A percentile compares a stretch with the other conserved stretches of the same genome.
Evolutionary conservation across 2,888 invertebrate species (phyloP).

Genomic region (Pecten maximus): DNA sequence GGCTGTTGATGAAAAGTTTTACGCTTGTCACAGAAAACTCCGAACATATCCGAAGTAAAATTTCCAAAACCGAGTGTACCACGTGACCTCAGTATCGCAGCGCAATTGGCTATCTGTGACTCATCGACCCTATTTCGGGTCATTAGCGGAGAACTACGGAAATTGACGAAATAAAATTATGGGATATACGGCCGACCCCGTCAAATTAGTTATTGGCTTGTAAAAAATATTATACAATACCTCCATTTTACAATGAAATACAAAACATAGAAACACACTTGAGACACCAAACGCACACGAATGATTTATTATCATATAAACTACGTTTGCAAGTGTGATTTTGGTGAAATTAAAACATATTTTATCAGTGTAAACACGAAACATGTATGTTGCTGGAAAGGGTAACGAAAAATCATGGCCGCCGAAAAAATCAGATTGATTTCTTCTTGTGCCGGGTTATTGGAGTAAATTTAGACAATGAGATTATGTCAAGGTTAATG

Average conservation of each 20-base stretch:
- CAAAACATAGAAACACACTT: neutral
- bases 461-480: neutral
- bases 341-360: neutral
- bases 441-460: neutral
- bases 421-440: conserved; percentile 4
- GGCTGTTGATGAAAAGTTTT: conserved; percentile 97
- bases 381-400: conserved; percentile 17
- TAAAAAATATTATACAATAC: conserved; percentile 13
- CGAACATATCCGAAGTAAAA: conserved; percentile 80
- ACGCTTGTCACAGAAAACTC: conserved; percentile 93
- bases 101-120: conserved; percentile 63
- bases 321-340: neutral
- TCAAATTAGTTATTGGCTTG: conserved; percentile 32
- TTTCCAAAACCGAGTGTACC: conserved; percentile 74
- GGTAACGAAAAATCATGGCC: conserved; percentile 15
- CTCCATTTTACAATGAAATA: conserved; percentile 7
- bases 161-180: conserved; percentile 56
- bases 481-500: neutral
- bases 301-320: neutral
- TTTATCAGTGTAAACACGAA: conserved; percentile 7
- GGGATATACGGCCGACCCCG: conserved; percentile 45
- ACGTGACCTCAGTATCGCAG: conserved; percentile 64
- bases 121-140: conserved; percentile 47
- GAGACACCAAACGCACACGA: neutral
- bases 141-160: conserved; percentile 56